Base-by-base conservation (phyloP, 1,140 invertebrate genomes). In the Zaprionus capensis region DNA sequence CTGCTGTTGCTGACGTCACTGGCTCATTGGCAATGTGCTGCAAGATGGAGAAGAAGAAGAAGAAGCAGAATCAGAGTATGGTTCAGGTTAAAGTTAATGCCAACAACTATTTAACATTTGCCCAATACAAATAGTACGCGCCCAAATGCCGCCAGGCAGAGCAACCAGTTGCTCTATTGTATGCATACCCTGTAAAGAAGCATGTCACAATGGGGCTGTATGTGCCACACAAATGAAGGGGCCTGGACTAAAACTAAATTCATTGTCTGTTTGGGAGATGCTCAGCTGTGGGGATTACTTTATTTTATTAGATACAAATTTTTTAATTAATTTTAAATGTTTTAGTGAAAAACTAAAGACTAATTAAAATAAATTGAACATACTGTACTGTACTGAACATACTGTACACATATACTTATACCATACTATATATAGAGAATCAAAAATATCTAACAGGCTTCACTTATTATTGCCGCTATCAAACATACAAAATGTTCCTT, bases 21-120 rank as follows among this genome's bases (percentile, higher is more conserved):
- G 68, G 66, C 44, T 67, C 71, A 82, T 86, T 73, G 76, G 75
- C 71, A 55, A 55, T 41, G 63, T 81, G 51, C 64, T 62, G 17
- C 9, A 15, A 22, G 1, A 44, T 46, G 14, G 20, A 36, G 11
- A 31, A 1, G 49, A 44, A 53, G 24, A 44, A 22, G 12, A 34
- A 24, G 20, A 24, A 46, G 14, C 28, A 49, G 38, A 41, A 17
- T 7, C 59, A 31, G 15, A 38, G 31, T n/a, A 14, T 41, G 26
- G 26, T 55, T 38, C 22, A 20, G 31, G 41, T 44, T 36, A 20
- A 44, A 49, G n/a, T n/a, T 55, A 59, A 59, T 59, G 56, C 34
- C 24, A n/a, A 67, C 22, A 36, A 53, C 31, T 38, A 61, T 61
- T 44, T 58, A 68, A 73, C 36, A 71, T 31, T 71, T 63, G 38